Evolutionary conservation across 2,888 invertebrate genomes (phyloP).

Genomic region (Anoncus sp.): DNA sequence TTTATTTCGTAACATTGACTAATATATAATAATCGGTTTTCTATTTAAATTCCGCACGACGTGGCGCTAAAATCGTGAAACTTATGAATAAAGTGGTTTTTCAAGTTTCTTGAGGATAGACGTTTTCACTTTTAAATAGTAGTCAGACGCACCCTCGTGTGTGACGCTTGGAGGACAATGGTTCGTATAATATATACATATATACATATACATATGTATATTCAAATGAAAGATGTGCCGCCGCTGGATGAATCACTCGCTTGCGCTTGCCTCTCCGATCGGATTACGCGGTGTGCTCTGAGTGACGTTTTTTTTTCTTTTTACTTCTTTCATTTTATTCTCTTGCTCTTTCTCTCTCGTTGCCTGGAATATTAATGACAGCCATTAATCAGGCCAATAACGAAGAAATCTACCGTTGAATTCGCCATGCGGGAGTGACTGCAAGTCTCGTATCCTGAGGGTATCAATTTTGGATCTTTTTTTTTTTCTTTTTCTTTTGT

Average conservation of each 20-base stretch:
- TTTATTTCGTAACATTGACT: background rate
- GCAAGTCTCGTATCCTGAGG: background rate
- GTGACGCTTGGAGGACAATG: slow-evolving; percentile 33
- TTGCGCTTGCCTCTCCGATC: slow-evolving; percentile 43
- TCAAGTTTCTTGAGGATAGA: slow-evolving; percentile 43
- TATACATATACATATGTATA: background rate
- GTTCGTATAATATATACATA: slow-evolving; percentile 24
- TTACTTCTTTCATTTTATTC: background rate
- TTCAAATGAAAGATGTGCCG: slow-evolving; percentile 39
- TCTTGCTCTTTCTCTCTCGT: slow-evolving; percentile 1
- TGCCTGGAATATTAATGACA: slow-evolving; percentile 43
- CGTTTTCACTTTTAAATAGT: slow-evolving; percentile 61
- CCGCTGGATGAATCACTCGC: slow-evolving; percentile 52
- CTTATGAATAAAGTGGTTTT: slow-evolving; percentile 37
- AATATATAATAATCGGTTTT: background rate
- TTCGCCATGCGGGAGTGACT: slow-evolving; percentile 1
- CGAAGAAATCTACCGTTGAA: slow-evolving; percentile 28
- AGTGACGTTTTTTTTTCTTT: slow-evolving; percentile 19
- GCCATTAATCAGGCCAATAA: slow-evolving; percentile 41
- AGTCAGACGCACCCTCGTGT: slow-evolving; percentile 31
- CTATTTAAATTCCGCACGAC: slow-evolving; percentile 30
- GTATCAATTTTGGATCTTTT: background rate
- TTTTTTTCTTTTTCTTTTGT: background rate
- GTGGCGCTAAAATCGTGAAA: slow-evolving; percentile 32
- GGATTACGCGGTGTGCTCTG: slow-evolving; percentile 53